These are phyloP conservation scores for Phocoena sinus DNA, from an alignment of 2,113 vertebrate species.

Conservation along the genomic window DNA sequence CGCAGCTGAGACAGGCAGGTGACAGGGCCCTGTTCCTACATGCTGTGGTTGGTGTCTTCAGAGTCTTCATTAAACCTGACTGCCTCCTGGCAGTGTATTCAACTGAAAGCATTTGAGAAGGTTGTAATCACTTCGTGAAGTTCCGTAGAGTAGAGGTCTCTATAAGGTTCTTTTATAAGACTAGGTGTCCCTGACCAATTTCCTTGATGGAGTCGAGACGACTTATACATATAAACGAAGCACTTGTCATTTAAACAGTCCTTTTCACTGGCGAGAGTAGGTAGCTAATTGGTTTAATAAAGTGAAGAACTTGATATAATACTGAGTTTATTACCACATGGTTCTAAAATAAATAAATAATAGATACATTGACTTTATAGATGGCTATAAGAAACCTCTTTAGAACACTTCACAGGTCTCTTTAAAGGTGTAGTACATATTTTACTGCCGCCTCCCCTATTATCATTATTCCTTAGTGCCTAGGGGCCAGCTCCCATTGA, in stretches of 20 bases:
- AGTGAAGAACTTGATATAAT: not conserved
- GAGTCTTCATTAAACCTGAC: not conserved
- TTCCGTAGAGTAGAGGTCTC: not conserved
- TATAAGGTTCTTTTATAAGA: conserved; percentile 37
- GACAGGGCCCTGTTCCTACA: not conserved
- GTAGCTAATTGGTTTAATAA: not conserved
- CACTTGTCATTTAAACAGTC: conserved; percentile 10
- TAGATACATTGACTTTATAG: conserved; percentile 27
- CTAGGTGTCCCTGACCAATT: not conserved
- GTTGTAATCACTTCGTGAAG: conserved; percentile 36
- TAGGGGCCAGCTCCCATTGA: not conserved
- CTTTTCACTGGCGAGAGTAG: not conserved
- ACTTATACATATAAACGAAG: conserved; percentile 45
- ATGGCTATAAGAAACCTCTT: not conserved
- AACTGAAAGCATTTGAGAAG: not conserved
- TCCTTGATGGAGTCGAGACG: conserved; percentile 11
- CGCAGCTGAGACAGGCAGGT: not conserved
- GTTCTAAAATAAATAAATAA: conserved; percentile 42
- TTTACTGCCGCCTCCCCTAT: not conserved
- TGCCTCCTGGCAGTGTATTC: not conserved
- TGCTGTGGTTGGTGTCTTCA: not conserved
- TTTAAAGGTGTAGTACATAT: not conserved
- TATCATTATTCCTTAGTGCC: not conserved
- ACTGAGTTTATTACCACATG: conserved; percentile 5
- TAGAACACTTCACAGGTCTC: not conserved